A percentile compares a stretch with the other conserved stretches of the same genome.
Conservation (phyloP, 2,797 vertebrate species). For the Gymnopithys bicolor region DNA sequence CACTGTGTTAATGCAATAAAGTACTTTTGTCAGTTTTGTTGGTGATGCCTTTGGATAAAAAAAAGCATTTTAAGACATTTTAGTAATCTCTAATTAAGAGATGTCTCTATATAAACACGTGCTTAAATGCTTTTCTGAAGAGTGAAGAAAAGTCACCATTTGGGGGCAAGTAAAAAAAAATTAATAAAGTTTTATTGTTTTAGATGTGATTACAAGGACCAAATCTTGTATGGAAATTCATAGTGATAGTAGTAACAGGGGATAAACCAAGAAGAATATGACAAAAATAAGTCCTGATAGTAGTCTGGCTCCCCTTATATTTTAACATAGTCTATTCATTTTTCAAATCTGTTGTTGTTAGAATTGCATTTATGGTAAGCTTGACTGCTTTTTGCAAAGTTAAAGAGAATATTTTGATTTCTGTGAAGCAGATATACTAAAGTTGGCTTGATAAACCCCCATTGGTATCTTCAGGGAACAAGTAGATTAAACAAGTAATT, state of each 20-base stretch:
- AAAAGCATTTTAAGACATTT: not conserved
- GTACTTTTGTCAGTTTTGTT: not conserved
- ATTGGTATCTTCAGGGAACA: slow-evolving; percentile 74
- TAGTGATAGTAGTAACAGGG: not conserved
- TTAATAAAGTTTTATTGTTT: not conserved
- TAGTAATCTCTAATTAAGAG: not conserved
- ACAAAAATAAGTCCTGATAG: not conserved
- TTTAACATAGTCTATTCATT: not conserved
- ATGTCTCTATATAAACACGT: not conserved
- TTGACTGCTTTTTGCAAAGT: slow-evolving; percentile 4
- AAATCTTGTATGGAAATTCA: not conserved
- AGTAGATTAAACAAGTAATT: slow-evolving; percentile 82
- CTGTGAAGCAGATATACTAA: slow-evolving; percentile 51
- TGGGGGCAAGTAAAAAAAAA: not conserved
- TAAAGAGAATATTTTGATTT: slow-evolving; percentile 37
- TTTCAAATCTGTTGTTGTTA: not conserved
- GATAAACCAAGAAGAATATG: not conserved
- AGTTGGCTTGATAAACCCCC: slow-evolving; percentile 64
- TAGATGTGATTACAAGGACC: not conserved
- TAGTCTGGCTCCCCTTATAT: not conserved
- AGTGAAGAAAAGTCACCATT: not conserved
- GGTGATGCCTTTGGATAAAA: not conserved
- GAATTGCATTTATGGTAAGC: not conserved
- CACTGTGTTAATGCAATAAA: not conserved
- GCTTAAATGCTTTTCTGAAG: not conserved